Base-by-base conservation (phyloP, 2,888 invertebrate species). In the Eristalis intricaria region DNA sequence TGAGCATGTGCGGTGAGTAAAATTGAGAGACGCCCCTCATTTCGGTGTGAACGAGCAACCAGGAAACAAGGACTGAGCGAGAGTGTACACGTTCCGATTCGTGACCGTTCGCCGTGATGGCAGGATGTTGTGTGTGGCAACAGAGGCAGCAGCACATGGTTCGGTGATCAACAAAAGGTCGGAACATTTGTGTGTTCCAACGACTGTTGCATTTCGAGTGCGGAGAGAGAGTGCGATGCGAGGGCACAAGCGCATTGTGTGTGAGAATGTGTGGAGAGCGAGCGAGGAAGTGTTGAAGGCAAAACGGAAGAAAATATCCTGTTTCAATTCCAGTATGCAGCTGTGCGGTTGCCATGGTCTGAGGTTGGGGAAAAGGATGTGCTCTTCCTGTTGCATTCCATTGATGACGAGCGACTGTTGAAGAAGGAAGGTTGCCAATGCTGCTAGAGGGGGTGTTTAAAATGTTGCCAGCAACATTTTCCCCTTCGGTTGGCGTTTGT, bases 1-100 rank as follows among this genome's bases (percentile, higher is more conserved):
- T 84, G 89, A 80, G 89, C 90, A 90, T 90, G 90, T 89, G 89
- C 90, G 80, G 84, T 88, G 90, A 89, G 89, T 15, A 68, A 58
- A 74, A 5, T 61, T 1, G 38, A 40, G 70, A 76, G 38, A 50
- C 58, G 56, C 69, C 74, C 78, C 75, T 78, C 8, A n/a, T 32
- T n/a, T 61, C 7, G 70, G 7, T 78, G 68, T 29, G 43, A 68
- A 65, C 35, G 11, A 7, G 78, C 64, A 79, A 83, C 70, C 78
- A 83, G 86, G 86, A 87, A 87, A 70, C 32, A 82, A 63, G 74
- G 77, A 82, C 66, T 79, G 40, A 23, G n/a, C 40, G 58, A 82
- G 66, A 60, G 71, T 40, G 70, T 50, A 35, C 60, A 29, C 64
- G 83, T 88, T 81, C 58, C 78, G 71, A 61, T 89, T 84, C 81